Evolutionary conservation across 2,888 invertebrate genomes (phyloP).

Genomic region (Dicyrtomina minuta): DNA sequence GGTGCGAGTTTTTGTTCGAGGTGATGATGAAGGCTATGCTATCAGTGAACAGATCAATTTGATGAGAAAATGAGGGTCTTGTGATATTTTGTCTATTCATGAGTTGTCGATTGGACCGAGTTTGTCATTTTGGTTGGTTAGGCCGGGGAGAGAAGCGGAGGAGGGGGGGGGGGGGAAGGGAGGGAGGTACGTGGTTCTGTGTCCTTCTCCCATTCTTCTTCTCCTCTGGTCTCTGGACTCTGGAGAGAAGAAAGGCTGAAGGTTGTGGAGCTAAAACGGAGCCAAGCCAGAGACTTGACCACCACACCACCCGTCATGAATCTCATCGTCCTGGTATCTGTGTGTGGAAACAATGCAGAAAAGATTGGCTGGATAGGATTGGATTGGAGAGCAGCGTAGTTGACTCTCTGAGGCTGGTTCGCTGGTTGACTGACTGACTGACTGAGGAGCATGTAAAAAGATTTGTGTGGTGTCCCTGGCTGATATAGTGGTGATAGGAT

Average conservation of each 20-base stretch:
- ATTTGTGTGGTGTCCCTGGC: background rate
- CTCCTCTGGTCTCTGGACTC: no score
- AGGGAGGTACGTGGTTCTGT: no score
- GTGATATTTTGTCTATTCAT: constrained; percentile 40
- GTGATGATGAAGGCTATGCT: constrained; percentile 38
- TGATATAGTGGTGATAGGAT: constrained; percentile 39
- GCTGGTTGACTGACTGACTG: constrained; percentile 1
- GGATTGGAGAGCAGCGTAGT: background rate
- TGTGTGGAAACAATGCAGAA: constrained; percentile 26
- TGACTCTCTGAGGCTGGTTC: background rate
- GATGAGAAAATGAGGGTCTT: constrained; percentile 19
- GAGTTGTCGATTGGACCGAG: constrained; percentile 16
- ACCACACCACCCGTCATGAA: constrained; percentile 24
- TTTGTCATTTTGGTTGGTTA: no score
- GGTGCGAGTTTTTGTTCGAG: constrained; percentile 20
- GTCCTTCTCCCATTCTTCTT: no score
- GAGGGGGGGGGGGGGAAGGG: no score
- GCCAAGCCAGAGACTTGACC: no score
- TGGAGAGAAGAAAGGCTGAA: no score
- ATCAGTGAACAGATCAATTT: background rate
- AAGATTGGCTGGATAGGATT: background rate
- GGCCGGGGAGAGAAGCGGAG: no score
- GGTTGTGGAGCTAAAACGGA: background rate
- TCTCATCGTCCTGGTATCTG: constrained; percentile 4
- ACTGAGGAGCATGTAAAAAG: constrained; percentile 4